Percentiles rank a stretch among this genome's conserved stretches.
Conservation (phyloP, 2,113 vertebrate genomes). For the Balaenoptera acutorostrata region DNA sequence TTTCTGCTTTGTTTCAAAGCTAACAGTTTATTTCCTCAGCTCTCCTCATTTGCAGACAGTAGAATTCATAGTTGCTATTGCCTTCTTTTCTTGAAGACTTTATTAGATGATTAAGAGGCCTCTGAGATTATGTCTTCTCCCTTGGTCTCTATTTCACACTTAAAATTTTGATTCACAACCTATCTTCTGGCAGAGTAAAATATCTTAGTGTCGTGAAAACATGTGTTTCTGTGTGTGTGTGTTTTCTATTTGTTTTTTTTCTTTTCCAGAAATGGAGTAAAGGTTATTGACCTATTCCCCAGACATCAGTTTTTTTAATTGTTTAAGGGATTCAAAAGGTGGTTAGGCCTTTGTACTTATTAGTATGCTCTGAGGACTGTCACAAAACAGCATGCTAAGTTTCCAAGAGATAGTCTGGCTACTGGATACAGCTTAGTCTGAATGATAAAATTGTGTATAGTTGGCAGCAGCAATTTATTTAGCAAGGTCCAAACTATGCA, state of each 20-base stretch:
- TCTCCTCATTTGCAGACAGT: not conserved
- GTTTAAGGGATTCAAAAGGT: not conserved
- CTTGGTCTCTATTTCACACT: not conserved
- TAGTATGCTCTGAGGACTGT: not conserved
- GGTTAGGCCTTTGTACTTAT: not conserved
- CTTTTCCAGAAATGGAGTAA: not conserved
- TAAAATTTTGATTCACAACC: not conserved
- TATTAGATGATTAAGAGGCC: not conserved
- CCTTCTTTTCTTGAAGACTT: not conserved
- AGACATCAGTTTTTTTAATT: not conserved
- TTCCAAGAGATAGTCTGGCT: not conserved
- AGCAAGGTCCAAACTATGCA: not conserved
- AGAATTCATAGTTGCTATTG: not conserved
- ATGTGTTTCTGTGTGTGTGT: not conserved
- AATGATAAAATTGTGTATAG: not conserved
- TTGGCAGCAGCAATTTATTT: not conserved
- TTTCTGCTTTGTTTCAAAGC: not conserved
- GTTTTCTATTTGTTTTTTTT: not conserved
- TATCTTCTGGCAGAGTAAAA: not conserved
- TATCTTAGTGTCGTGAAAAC: not conserved
- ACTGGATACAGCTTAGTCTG: not conserved
- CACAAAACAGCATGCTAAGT: not conserved
- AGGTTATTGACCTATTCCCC: not conserved
- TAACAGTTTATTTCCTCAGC: not conserved
- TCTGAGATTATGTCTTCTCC: not conserved